Percentiles rank a stretch among this genome's conserved stretches.
Conservation (phyloP, 2,888 invertebrate genomes). For the Caenorhabditis sp. region DNA sequence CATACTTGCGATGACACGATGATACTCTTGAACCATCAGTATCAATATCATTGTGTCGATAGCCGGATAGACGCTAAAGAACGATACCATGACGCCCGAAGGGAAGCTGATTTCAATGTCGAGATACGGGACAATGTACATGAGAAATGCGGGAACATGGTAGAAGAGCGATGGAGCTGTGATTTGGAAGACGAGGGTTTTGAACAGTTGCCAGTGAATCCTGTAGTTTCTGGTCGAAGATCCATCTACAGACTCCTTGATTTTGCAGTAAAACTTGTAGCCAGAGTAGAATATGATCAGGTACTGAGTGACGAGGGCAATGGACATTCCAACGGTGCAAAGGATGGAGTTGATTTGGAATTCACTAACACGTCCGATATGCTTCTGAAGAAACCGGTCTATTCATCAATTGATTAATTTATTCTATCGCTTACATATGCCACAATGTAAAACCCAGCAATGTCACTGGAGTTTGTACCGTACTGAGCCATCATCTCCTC, state of each 20-base stretch:
- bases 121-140: background rate
- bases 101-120: background rate
- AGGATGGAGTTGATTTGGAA: background rate
- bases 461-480: background rate
- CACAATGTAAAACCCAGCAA: background rate
- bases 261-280: background rate
- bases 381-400: background rate
- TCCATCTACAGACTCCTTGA: background rate
- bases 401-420: no score
- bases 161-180: constrained; percentile 1
- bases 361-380: background rate
- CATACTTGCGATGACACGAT: background rate
- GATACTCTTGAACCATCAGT: constrained; percentile 5
- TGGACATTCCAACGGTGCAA: background rate
- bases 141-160: background rate
- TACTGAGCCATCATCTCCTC: background rate
- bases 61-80: constrained; percentile 17
- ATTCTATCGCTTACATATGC: background rate
- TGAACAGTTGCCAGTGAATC: background rate
- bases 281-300: background rate
- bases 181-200: background rate
- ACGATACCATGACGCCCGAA: constrained; percentile 1
- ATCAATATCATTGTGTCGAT: constrained; percentile 13
- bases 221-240: background rate
- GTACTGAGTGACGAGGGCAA: background rate